Percentiles rank a stretch among this genome's conserved stretches.
These are phyloP conservation scores for Lasioglossum baleicum DNA, from an alignment of 1,140 invertebrate species.

Conservation along the genomic window DNA sequence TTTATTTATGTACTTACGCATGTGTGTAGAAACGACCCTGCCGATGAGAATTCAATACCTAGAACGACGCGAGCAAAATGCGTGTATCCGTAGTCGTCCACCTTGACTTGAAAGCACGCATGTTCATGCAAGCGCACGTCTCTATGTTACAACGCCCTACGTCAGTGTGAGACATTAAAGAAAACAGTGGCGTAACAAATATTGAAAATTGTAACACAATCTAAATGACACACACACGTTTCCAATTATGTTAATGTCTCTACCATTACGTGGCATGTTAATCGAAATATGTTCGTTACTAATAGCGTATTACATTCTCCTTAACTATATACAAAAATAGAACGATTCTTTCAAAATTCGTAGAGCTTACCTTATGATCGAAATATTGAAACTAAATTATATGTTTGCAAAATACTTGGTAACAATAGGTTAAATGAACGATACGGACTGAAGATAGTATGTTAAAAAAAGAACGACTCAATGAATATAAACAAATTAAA, in stretches of 20 bases:
- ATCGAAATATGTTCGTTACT: not conserved
- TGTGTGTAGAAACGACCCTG: constrained; percentile 42
- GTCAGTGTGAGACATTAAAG: constrained; percentile 39
- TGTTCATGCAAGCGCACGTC: constrained; percentile 35
- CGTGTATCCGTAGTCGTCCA: constrained; percentile 50
- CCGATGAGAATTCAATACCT: constrained; percentile 47
- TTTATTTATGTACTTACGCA: constrained; percentile 34
- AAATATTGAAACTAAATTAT: not conserved
- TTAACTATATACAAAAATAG: not conserved
- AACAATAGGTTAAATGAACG: not conserved
- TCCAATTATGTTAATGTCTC: not conserved
- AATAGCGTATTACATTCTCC: not conserved
- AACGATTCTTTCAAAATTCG: not conserved
- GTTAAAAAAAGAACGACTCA: not conserved
- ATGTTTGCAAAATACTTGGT: not conserved
- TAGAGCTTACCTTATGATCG: not conserved
- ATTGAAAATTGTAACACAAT: not conserved
- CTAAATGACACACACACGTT: not conserved
- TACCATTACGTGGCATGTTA: not conserved
- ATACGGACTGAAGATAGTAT: not conserved
- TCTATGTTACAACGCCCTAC: constrained; percentile 36
- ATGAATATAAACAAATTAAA: not conserved
- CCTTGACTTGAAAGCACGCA: constrained; percentile 47
- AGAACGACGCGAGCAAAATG: constrained; percentile 42
- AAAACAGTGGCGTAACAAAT: constrained; percentile 43